Conservation (phyloP, 2,797 vertebrate genomes). For the Linurgus olivaceus region DNA sequence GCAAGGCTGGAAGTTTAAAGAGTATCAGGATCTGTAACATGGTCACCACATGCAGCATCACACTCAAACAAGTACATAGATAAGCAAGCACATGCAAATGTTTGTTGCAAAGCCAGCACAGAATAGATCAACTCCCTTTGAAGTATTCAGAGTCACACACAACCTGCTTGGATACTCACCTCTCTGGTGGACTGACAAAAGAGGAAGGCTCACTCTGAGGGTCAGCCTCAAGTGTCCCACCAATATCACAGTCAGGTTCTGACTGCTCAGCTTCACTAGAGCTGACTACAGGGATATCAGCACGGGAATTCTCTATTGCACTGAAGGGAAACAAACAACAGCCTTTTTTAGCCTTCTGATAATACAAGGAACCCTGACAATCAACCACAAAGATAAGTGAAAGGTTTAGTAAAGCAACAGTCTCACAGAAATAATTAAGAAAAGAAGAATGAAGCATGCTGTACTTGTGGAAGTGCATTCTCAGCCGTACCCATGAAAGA, state of each 20-base stretch:
- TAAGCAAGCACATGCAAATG: conserved; percentile 13
- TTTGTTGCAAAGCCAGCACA: conserved; percentile 47
- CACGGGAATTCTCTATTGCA: conserved; percentile 85
- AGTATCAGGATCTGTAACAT: neutral
- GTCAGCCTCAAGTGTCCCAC: conserved; percentile 79
- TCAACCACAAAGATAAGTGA: neutral
- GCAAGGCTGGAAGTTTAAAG: conserved; percentile 69
- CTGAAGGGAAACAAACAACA: conserved; percentile 89
- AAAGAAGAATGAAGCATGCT: neutral
- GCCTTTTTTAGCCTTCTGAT: conserved; percentile 80
- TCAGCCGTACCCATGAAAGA: neutral
- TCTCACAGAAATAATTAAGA: neutral
- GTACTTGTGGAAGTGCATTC: neutral
- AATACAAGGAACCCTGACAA: neutral
- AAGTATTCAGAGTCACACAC: conserved; percentile 12
- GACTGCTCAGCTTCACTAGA: conserved; percentile 86
- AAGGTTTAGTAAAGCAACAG: neutral
- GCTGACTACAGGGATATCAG: conserved; percentile 79
- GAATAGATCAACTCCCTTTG: conserved; percentile 60
- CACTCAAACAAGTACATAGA: neutral
- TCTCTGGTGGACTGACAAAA: conserved; percentile 83
- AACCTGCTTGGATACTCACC: conserved; percentile 81
- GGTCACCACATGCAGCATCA: neutral
- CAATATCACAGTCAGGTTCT: conserved; percentile 80
- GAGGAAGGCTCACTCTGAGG: conserved; percentile 83